Evolutionary conservation across 2,113 vertebrate species (phyloP), one percentile per base, ranked within the genome.

Genomic region (Callithrix jacchus): DNA sequence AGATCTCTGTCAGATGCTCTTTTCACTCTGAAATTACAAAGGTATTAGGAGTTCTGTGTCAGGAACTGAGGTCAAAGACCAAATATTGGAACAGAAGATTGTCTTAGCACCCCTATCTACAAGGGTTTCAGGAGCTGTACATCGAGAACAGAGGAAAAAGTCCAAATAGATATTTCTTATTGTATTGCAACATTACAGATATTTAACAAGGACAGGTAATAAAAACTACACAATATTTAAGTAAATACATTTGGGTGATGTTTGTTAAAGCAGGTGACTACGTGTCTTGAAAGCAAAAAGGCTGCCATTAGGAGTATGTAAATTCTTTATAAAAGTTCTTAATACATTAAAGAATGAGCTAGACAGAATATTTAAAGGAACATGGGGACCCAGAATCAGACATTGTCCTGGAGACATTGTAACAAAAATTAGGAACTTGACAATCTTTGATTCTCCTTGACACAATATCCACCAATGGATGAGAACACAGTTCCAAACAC

Each of bases 21-120:
- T 45, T 16, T n/a, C 8, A 21, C 2, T 8, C 2, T 8, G 13
- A 23, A 32, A 49, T 5, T 5, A 1, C 3, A 40, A 64, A 20
- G 0, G 2, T 35, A 66, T 77, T 7, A 68, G 45, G 40, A 76
- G 58, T 25, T 61, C 58, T 61, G 58, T 61, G 61, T 64, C 27
- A 64, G 61, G 27, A 64, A 32, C 61, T 64, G 61, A 30, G 2
- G 27, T 64, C 61, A 64, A 30, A 64, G 27, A 14, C 27, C 27
- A 30, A 64, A 64, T 64, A 64, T 64, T 13, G 61, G 61, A 64
- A 64, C 2, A 37, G 14, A 32, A 54, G 10, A 35, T 77, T 42
- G 0, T 30, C 21, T 25, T 49, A 21, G 17, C 30, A 1, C 5
- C 9, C 13, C 3, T 42, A n/a, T 7, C 37, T 56, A 10, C 7